These are phyloP conservation scores for Macrosiphum euphorbiae DNA, from an alignment of 2,888 invertebrate genomes.

Conservation along the genomic window DNA sequence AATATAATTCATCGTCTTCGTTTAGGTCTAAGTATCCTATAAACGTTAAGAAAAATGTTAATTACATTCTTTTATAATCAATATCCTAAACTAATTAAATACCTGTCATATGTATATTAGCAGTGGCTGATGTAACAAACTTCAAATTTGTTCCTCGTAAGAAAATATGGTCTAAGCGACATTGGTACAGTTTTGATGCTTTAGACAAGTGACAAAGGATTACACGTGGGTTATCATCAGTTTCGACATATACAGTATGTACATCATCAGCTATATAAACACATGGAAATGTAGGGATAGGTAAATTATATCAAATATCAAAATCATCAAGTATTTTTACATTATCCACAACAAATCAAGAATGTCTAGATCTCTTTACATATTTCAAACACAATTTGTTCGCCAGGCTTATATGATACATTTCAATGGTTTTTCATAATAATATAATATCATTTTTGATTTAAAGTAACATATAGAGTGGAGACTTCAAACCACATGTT, in stretches of 20 bases:
- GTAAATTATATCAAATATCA: background rate
- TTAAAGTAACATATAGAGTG: background rate
- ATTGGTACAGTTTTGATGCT: conserved; percentile 73
- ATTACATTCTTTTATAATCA: background rate
- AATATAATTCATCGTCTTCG: conserved; percentile 39
- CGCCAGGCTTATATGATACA: background rate
- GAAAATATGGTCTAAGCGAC: conserved; percentile 85
- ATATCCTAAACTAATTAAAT: conserved; percentile 38
- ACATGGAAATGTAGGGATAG: too few species aligned
- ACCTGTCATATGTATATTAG: conserved; percentile 83
- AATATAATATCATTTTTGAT: background rate
- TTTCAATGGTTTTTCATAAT: background rate
- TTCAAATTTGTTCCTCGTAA: conserved; percentile 81
- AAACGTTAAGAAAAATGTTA: background rate
- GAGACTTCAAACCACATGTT: background rate
- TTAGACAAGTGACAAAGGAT: conserved; percentile 72
- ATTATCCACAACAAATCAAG: too few species aligned
- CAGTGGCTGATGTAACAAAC: conserved; percentile 82
- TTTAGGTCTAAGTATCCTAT: conserved; percentile 24
- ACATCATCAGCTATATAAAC: conserved; percentile 68
- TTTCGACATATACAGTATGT: conserved; percentile 71
- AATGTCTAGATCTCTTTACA: background rate
- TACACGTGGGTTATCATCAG: conserved; percentile 70
- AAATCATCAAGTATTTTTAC: background rate
- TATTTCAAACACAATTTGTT: background rate